A percentile compares a stretch with the other conserved stretches of the same genome.
Conservation (phyloP, 2,888 invertebrate species). For the Drosophila melanosoma region DNA sequence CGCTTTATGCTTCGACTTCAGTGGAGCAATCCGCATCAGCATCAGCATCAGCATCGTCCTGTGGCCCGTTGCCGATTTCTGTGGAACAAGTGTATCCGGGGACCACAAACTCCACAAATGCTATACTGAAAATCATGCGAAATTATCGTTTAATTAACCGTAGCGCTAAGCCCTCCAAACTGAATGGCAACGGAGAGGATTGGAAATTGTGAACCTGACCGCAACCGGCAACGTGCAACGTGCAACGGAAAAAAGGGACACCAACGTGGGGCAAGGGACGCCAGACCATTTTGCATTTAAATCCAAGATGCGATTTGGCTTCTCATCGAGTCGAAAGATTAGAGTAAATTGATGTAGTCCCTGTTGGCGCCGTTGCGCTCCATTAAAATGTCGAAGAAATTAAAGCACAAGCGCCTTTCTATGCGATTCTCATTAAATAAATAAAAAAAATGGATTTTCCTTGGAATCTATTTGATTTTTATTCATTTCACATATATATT, state of each 20-base stretch:
- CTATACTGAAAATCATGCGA: constrained; percentile 66
- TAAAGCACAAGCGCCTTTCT: constrained; percentile 26
- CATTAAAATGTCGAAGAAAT: constrained; percentile 33
- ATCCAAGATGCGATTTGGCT: constrained; percentile 25
- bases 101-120: constrained; percentile 14
- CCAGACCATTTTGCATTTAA: constrained; percentile 8
- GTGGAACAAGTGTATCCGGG: constrained; percentile 41
- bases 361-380: constrained; percentile 67
- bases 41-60: constrained; percentile 29
- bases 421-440: constrained; percentile 19
- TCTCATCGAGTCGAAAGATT: constrained; percentile 55
- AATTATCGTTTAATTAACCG: constrained; percentile 84
- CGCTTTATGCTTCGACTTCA: constrained; percentile 68
- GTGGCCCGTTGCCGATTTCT: constrained; percentile 42
- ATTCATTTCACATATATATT: no score
- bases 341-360: constrained; percentile 50
- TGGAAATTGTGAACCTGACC: constrained; percentile 27
- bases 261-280: neutral
- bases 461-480: no score
- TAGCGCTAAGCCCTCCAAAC: constrained; percentile 63
- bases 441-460: no score
- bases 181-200: constrained; percentile 32
- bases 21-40: constrained; percentile 31
- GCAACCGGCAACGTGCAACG: constrained; percentile 7
- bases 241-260: neutral